Evolutionary conservation across 1,140 invertebrate species (phyloP), one percentile per base, ranked within the genome.

Genomic region (Nylanderia fulva): DNA sequence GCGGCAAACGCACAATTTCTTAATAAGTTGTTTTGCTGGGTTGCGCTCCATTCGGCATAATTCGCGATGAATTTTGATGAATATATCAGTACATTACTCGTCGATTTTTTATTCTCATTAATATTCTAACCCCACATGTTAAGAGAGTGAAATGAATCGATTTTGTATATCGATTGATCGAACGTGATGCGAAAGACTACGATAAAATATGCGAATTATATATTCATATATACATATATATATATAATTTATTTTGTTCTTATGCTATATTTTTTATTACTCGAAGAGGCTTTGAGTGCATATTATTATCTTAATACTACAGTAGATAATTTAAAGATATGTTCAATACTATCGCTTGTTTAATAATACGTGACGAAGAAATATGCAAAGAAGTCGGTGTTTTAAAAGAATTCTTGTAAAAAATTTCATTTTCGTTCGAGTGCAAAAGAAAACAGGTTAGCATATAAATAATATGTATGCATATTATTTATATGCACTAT

Each of bases 1-100:
- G 24, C 86, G 85, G 24, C 61, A 68, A 33, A 0, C 5, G 24
- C 77, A 82, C 4, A 33, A n/a, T n/a, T n/a, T n/a, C n/a, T n/a
- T n/a, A n/a, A n/a, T n/a, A n/a, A n/a, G 8, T 8, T 72, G 48
- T 15, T 45, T 0, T 58, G 15, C 52, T 58, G 24, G 24, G 61
- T 54, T 21, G 0, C 1, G 27, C 8, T n/a, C n/a, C 52, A 15
- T 8, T 13, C 27, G 66, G 7, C 33, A 56, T 54, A n/a, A 18
- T 54, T 33, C 1, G 39, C 74, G 42, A 68, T 7, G 33, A 56
- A 39, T 11, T n/a, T 27, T 11, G 24, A 56, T n/a, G 42, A 2
- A 6, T 15, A 21, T 27, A 1, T 33, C 33, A 33, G 21, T 13
- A 2, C 6, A 80, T 1, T 45, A 48, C 36, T 80, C 0, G 36